Base-by-base conservation (phyloP, 1,140 invertebrate genomes). In the Drosophila yakuba region DNA sequence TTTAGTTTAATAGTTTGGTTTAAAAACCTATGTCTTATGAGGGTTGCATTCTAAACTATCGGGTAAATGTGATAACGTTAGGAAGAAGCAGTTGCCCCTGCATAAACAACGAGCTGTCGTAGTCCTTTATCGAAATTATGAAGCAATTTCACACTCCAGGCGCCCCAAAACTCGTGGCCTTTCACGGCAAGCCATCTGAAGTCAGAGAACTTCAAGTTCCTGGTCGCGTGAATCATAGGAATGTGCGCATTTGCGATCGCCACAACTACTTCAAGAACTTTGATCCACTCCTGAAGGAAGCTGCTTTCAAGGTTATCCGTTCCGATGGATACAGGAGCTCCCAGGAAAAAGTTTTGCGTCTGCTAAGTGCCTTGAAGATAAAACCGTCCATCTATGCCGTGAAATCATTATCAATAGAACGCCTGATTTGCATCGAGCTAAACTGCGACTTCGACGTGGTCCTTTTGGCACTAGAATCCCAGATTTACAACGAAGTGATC, bases 221-320 rank as follows among this genome's bases (percentile, higher is more conserved):
- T 28, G 6, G 28, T 2, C 28, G 28, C 28, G 28, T 7, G 28
- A 6, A 32, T 25, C 25, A 0, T 5, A 25, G 25, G 25, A 74
- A 68, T 5, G 6, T 75, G 1, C 73, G 72, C 2, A 28, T 92
- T 2, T 68, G 71, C 44, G 88, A 92, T 77, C 78, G 88, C 3
- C 91, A 92, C 63, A 82, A 92, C 23, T 92, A 90, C 48, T 92
- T 92, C 15, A 83, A 84, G 28, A 78, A 57, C n/a, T 92, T 62
- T 17, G 73, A 69, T 62, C 51, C 64, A 1, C 39, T 72, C 1
- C n/a, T 91, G 0, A 92, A 84, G 51, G 7, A 36, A 11, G 63
- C 62, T 0, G 91, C 91, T 15, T 44, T 80, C 2, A 28, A 71
- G 0, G 62, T 56, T 0, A 35, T 92, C 0, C 28, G 44, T 2